Base-by-base conservation (phyloP, 2,113 vertebrate species). In the Grantiella picta region DNA sequence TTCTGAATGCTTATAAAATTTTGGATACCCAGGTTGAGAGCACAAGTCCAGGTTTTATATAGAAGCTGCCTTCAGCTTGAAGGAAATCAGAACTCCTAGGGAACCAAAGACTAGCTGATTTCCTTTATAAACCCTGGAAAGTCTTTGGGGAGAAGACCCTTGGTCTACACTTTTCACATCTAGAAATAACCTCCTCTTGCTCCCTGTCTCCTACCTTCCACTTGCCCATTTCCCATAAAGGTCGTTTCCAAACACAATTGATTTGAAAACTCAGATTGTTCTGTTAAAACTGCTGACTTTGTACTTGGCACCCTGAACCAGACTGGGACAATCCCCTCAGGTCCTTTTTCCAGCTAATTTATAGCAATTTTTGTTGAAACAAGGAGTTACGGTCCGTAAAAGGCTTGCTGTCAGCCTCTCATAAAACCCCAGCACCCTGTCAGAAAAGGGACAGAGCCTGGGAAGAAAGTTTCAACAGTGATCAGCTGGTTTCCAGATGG, bases 401-500 rank as follows among this genome's bases (percentile, higher is more conserved):
- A 95, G 98, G 97, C 98, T 98, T 98, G 98, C 97, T 97, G 98
- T 98, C 96, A 84, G 97, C 95, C 96, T 96, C 97, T 95, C 96
- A 97, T 98, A 97, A 98, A 95, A 98, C 97, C 96, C 95, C 91
- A 97, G 97, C 95, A 97, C 97, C 97, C 96, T 97, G 96, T 97
- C 97, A 97, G 94, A 94, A 91, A 60, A 95, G 76, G 82, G 93
- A 94, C 1, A 9, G 80, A 84, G 92, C 91, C 95, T 95, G 95
- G 95, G 95, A 95, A 95, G 90, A 95, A 96, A 94, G 77, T 66
- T 90, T 70, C 94, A 54, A 82, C 89, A 96, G 96, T 4, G 87
- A 97, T 98, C 98, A 98, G 98, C 97, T 98, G 98, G 72, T 93
- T 95, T 98, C 98, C 98, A 98, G 96, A 98, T 99, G 98, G 97